A percentile compares a stretch with the other conserved stretches of the same genome.
phyloP scores from a whole-genome alignment of 2,888 invertebrate genomes.

The Dasysyrphus albostriatus region DNA sequence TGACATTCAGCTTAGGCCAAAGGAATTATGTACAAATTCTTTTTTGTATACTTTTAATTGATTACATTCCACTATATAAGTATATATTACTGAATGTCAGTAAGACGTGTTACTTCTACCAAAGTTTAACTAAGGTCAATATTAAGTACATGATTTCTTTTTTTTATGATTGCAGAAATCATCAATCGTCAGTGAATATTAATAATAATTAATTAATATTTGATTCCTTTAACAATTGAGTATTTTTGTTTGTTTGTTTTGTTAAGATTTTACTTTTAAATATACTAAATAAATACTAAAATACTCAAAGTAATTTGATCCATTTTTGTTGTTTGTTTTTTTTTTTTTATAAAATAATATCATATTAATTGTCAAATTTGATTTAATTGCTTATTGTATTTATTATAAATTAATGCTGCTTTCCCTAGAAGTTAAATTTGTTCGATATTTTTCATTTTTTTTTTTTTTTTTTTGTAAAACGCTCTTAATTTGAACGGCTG shows the following conservation, averaged over 20 bases:
- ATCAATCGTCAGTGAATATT: conserved; percentile 64
- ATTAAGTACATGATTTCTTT: conserved; percentile 73
- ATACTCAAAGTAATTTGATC: conserved; percentile 72
- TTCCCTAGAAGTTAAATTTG: conserved; percentile 27
- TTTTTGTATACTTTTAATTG: conserved; percentile 35
- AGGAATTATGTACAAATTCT: conserved; percentile 71
- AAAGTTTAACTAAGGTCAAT: conserved; percentile 70
- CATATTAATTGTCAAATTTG: conserved; percentile 73
- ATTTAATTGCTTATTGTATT: conserved; percentile 72
- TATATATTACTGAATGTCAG: conserved; percentile 75
- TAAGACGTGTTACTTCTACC: conserved; percentile 73
- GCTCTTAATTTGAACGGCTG: conserved; percentile 62
- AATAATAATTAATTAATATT: conserved; percentile 43
- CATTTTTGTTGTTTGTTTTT: conserved; percentile 39
- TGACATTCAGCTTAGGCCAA: conserved; percentile 76
- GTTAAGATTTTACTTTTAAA: conserved; percentile 46
- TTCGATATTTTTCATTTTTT: neutral
- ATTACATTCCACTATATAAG: conserved; percentile 59
- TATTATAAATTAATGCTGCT: conserved; percentile 63
- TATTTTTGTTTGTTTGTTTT: conserved; percentile 59
- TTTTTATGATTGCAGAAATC: conserved; percentile 74
- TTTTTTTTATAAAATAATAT: conserved; percentile 64
- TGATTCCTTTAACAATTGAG: conserved; percentile 71
- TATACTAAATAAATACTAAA: conserved; percentile 73
- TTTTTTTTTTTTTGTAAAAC: conserved; percentile 18